A percentile compares a stretch with the other conserved stretches of the same genome.
Evolutionary conservation across 2,797 vertebrate genomes (phyloP).

Genomic region (Helostoma temminkii): DNA sequence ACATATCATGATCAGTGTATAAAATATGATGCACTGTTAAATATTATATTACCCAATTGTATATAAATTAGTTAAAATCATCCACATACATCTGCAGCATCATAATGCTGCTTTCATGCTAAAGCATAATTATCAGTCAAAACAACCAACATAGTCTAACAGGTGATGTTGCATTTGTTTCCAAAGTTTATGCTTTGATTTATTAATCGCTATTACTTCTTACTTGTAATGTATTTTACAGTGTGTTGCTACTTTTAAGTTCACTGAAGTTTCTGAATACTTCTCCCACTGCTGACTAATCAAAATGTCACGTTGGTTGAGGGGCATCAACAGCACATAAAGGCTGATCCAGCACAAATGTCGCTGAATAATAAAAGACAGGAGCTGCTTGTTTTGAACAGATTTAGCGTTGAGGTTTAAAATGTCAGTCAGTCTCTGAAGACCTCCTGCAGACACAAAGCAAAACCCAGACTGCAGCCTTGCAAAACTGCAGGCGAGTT

Average conservation of each 20-base stretch:
- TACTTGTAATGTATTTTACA: background rate
- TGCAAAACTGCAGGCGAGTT: conserved; percentile 11
- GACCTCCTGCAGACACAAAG: conserved; percentile 1
- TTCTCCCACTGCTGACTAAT: background rate
- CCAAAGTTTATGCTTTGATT: too few relatives aligned
- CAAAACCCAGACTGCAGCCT: conserved; percentile 7
- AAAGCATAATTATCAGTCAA: background rate
- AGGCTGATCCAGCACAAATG: conserved; percentile 49
- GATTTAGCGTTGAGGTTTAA: conserved; percentile 16
- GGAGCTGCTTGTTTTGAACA: conserved; percentile 20
- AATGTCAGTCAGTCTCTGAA: conserved; percentile 24
- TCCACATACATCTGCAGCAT: background rate
- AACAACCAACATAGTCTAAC: background rate
- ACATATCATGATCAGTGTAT: background rate
- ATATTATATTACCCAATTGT: background rate
- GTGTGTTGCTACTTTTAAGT: background rate
- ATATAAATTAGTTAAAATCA: background rate
- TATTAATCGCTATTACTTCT: too few relatives aligned
- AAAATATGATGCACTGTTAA: background rate
- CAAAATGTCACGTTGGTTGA: conserved; percentile 57
- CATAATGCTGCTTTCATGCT: background rate
- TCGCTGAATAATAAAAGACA: conserved; percentile 22
- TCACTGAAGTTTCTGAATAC: background rate
- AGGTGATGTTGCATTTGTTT: too few relatives aligned
- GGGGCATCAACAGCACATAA: conserved; percentile 28